Base-by-base conservation (phyloP, 2,113 vertebrate species). In the Lipophrys pholis region DNA sequence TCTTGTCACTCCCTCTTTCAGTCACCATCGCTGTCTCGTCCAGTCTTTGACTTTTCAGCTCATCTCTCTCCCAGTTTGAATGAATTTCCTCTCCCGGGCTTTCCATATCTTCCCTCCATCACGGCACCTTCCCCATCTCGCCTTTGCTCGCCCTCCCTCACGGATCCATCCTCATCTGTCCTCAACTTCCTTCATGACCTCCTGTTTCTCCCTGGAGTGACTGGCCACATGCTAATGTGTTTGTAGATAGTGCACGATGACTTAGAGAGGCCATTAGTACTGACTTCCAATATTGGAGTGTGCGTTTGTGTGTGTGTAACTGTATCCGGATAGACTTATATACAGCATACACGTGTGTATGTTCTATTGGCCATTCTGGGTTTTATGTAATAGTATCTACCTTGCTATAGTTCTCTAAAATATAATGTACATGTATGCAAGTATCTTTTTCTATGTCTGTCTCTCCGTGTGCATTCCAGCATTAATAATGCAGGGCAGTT, bases 401-500 rank as follows among this genome's bases (percentile, higher is more conserved):
- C 21, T 30, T 30, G 21, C 21, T 30, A 30, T 30, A 30, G 21
- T 30, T 30, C 2, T 30, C 21, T 30, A 30, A 30, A 30, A 30
- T 30, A 4, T 30, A 30, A 30, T 30, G 21, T 30, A 4, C 21
- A 30, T 30, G 4, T 30, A 30, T 30, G 21, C 41, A 12, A 45
- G 62, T 43, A 30, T 41, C 12, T 30, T 30, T 30, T 30, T 57
- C 39, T 60, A 40, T 17, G 10, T 40, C 42, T 57, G 58, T n/a
- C 30, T 17, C 48, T 11, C 11, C 51, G 58, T 21, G 59, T 76
- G 46, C 36, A 14, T 42, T 60, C 15, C 5, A 45, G 57, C 12
- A 15, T 80, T 69, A 86, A 87, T 87, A 88, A 85, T 90, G 75
- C 67, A 87, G 62, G n/a, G 57, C 61, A 76, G 80, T 88, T 91